Percentiles rank a stretch among this genome's conserved stretches.
Evolutionary conservation across 2,888 invertebrate species (phyloP).

Genomic region (Drosophila formosana): DNA sequence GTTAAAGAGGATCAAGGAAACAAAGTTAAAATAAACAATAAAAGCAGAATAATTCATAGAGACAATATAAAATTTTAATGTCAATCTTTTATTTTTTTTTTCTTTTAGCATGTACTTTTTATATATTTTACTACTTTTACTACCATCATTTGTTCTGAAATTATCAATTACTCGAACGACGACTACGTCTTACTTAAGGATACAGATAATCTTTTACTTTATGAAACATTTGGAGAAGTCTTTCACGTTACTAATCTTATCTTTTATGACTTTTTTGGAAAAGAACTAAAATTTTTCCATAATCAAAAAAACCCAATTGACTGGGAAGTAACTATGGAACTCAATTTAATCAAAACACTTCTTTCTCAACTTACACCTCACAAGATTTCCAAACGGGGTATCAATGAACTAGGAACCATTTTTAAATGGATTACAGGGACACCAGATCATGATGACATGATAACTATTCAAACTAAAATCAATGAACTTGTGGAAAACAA

Average conservation of each 20-base stretch:
- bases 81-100: too few species aligned
- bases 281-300: background rate
- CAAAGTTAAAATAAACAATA: too few species aligned
- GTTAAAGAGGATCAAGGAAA: too few species aligned
- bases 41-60: too few species aligned
- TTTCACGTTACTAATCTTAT: background rate
- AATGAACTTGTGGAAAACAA: background rate
- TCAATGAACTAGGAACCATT: background rate
- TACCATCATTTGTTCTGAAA: background rate
- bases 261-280: slow-evolving; percentile 2
- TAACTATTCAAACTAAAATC: background rate
- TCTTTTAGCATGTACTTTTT: too few species aligned
- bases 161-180: background rate
- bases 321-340: background rate
- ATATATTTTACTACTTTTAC: too few species aligned
- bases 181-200: background rate
- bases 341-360: background rate
- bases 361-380: too few species aligned
- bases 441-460: background rate
- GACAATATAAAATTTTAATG: too few species aligned
- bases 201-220: background rate
- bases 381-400: too few species aligned
- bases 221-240: too few species aligned
- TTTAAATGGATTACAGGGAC: background rate
- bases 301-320: background rate